Percentiles rank a stretch among this genome's conserved stretches.
These are phyloP conservation scores for Trypoxylus dichotomus DNA, from an alignment of 1,140 invertebrate species.

Conservation along the genomic window DNA sequence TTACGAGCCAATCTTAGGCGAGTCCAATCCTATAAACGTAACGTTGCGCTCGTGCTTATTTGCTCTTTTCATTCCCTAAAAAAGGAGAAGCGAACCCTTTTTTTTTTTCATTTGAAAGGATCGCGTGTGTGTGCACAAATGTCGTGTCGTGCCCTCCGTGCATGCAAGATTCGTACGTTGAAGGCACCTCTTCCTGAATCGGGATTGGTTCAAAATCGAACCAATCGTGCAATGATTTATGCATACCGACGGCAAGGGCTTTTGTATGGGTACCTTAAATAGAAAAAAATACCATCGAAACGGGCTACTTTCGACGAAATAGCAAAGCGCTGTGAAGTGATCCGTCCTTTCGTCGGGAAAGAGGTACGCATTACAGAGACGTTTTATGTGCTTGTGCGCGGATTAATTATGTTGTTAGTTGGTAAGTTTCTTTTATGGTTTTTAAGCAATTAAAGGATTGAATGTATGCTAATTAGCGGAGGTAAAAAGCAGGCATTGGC, in stretches of 20 bases:
- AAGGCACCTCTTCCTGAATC: background rate
- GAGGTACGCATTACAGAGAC: background rate
- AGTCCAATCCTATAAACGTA: background rate
- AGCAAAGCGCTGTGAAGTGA: no score
- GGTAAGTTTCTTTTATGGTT: background rate
- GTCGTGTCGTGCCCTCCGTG: background rate
- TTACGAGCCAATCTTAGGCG: background rate
- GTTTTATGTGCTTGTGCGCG: background rate
- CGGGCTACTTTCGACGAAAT: background rate
- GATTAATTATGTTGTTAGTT: constrained; percentile 14
- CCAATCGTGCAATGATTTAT: constrained; percentile 11
- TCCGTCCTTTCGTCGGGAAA: background rate
- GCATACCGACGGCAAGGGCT: background rate
- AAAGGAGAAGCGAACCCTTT: background rate
- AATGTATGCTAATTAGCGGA: background rate
- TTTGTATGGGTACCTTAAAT: background rate
- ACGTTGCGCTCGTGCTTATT: background rate
- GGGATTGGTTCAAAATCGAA: constrained; percentile 19
- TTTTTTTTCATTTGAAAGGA: background rate
- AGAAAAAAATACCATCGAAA: background rate
- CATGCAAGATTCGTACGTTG: background rate
- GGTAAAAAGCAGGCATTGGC: background rate
- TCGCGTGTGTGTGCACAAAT: constrained; percentile 18
- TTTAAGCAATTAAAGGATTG: background rate
- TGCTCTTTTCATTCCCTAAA: constrained; percentile 5